Conservation (phyloP, 2,888 invertebrate genomes). For the Meiosimyza decipiens region DNA sequence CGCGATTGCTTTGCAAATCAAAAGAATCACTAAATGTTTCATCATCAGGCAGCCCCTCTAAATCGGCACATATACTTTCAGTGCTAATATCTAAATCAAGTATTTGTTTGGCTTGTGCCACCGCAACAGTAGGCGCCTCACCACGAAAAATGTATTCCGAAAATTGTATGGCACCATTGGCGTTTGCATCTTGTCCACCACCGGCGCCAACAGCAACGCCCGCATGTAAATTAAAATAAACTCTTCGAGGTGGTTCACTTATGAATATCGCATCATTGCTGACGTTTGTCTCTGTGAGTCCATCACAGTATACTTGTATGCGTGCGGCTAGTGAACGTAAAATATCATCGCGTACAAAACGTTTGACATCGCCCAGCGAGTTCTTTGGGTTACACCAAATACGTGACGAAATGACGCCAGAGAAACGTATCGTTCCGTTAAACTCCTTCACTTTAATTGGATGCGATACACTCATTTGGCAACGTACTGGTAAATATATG, state of each 20-base stretch:
- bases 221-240: constrained; percentile 77
- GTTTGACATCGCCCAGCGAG: constrained; percentile 77
- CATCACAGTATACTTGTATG: constrained; percentile 93
- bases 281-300: constrained; percentile 72
- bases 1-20: constrained; percentile 45
- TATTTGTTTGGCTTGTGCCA: constrained; percentile 83
- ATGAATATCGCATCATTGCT: constrained; percentile 69
- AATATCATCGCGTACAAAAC: constrained; percentile 84
- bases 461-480: constrained; percentile 55
- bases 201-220: constrained; percentile 59
- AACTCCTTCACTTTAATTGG: constrained; percentile 56
- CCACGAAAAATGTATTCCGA: constrained; percentile 94
- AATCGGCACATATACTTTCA: constrained; percentile 76
- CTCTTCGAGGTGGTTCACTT: constrained; percentile 90
- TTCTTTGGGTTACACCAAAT: constrained; percentile 84
- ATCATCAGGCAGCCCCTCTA: constrained; percentile 86
- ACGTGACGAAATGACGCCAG: constrained; percentile 67
- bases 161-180: constrained; percentile 71
- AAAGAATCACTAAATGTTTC: constrained; percentile 47
- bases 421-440: constrained; percentile 60
- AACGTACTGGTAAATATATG: constrained; percentile 78
- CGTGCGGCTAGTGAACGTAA: constrained; percentile 85
- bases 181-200: constrained; percentile 40
- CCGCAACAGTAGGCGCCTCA: constrained; percentile 84
- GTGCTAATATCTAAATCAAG: constrained; percentile 81